Base-by-base conservation (phyloP, 2,113 vertebrate species). In the Halichoerus grypus region DNA sequence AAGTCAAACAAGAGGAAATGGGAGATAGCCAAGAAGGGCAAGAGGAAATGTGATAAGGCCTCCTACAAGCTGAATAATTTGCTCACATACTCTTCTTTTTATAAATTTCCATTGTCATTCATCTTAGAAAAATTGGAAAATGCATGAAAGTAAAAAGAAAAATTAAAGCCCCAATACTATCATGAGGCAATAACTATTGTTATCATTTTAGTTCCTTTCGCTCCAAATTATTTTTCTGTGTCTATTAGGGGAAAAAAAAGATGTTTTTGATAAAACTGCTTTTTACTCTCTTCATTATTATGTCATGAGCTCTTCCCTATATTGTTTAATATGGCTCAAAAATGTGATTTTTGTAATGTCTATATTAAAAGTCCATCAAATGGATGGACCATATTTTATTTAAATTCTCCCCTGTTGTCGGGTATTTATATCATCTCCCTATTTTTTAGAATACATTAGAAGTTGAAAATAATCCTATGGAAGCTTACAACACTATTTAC, bases 261-360 rank as follows among this genome's bases (percentile, higher is more conserved):
- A 28, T 14, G 18, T 69, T 94, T 82, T 95, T 67, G 92, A 97
- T 80, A 90, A 90, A 65, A 90, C 2, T 90, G 79, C 10, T 95
- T 94, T 97, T 24, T 72, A 79, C 77, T 87, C 94, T 96, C 42
- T 87, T 95, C 71, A 88, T 65, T 31, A 83, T 51, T 96, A 63
- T 55, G 42, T 72, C 42, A 91, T 39, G 22, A 90, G 65, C 55
- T 84, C 14, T 59, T 74, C 65, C 18, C 55, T 77, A 61, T 28
- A 93, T 49, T 95, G 36, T 81, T 92, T 88, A 97, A 69, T 65
- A 94, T 31, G 67, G 16, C 26, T 92, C 18, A 74, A 93, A 95
- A 95, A 57, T 57, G 96, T 80, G 51, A 95, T 65, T 93, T 93
- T 59, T 94, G 46, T 79, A 92, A 49, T 55, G 49, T 59, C 51